Conservation (phyloP, 2,113 vertebrate species). For the Clarias gariepinus region DNA sequence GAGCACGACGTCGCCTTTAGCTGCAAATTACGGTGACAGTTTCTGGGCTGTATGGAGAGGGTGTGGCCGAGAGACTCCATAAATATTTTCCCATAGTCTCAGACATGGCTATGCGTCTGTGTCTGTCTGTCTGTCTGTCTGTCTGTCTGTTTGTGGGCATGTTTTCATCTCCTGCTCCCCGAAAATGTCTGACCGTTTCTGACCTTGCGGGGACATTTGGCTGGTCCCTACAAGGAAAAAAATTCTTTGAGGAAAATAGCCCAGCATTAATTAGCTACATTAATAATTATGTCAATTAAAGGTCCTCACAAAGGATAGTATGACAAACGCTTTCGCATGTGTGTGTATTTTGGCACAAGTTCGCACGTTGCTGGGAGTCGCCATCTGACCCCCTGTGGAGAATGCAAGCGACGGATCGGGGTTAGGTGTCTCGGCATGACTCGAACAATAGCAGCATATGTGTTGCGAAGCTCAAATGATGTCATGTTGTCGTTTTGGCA, state of each 20-base stretch:
- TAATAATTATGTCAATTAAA: slow-evolving; percentile 24
- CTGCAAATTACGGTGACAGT: slow-evolving; percentile 23
- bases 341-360: slow-evolving; percentile 30
- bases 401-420: slow-evolving; percentile 39
- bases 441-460: slow-evolving; percentile 61
- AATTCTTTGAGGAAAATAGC: too few species aligned
- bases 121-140: neutral
- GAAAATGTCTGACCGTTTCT: neutral
- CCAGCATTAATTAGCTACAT: neutral
- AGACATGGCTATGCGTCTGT: slow-evolving; percentile 35
- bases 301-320: neutral
- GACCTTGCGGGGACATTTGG: neutral
- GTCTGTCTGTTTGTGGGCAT: neutral
- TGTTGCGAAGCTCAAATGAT: slow-evolving; percentile 62
- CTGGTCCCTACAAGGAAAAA: neutral
- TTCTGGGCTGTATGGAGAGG: slow-evolving; percentile 13
- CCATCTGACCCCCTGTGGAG: slow-evolving; percentile 46
- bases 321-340: neutral
- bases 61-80: slow-evolving; percentile 38
- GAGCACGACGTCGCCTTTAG: slow-evolving; percentile 25
- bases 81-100: slow-evolving; percentile 44
- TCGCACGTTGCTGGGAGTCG: slow-evolving; percentile 26
- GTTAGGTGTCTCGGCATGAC: slow-evolving; percentile 67
- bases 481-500: slow-evolving; percentile 65
- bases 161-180: neutral